Conservation (phyloP, 1,140 invertebrate genomes). For the Zaprionus inermis region DNA sequence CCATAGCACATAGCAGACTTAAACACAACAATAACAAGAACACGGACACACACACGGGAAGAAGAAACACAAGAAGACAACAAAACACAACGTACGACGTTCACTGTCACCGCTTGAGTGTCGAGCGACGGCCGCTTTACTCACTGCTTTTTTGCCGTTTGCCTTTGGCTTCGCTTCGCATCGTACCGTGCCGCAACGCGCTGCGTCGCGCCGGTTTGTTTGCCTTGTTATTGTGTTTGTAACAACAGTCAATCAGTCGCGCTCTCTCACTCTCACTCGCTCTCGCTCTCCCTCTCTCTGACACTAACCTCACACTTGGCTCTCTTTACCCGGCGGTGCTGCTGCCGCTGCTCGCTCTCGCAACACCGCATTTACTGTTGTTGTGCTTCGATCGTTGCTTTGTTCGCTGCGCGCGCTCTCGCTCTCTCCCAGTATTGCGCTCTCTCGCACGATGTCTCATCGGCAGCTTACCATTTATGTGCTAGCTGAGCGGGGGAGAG, state of each 20-base stretch:
- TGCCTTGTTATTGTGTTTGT: constrained; percentile 18
- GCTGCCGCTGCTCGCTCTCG: background rate
- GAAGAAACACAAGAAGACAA: constrained; percentile 1
- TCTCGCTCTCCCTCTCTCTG: background rate
- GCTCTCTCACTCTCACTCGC: constrained; percentile 1
- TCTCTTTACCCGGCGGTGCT: background rate
- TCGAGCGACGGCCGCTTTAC: constrained; percentile 11
- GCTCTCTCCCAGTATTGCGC: constrained; percentile 2
- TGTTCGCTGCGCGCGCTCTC: background rate
- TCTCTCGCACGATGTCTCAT: constrained; percentile 3
- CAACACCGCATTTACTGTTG: background rate
- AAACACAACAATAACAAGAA: background rate
- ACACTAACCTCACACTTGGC: constrained; percentile 7
- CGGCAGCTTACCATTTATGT: constrained; percentile 8
- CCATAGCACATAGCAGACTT: constrained; percentile 49
- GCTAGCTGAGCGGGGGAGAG: background rate
- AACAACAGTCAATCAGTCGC: constrained; percentile 38
- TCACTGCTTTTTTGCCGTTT: constrained; percentile 15
- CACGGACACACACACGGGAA: background rate
- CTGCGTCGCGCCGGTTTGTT: constrained; percentile 36
- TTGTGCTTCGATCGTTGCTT: background rate
- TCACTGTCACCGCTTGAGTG: constrained; percentile 56
- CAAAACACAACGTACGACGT: constrained; percentile 63
- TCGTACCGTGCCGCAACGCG: constrained; percentile 16
- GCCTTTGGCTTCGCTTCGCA: constrained; percentile 21